phyloP scores from a whole-genome alignment of 2,113 vertebrate genomes.

The Pica pica region DNA sequence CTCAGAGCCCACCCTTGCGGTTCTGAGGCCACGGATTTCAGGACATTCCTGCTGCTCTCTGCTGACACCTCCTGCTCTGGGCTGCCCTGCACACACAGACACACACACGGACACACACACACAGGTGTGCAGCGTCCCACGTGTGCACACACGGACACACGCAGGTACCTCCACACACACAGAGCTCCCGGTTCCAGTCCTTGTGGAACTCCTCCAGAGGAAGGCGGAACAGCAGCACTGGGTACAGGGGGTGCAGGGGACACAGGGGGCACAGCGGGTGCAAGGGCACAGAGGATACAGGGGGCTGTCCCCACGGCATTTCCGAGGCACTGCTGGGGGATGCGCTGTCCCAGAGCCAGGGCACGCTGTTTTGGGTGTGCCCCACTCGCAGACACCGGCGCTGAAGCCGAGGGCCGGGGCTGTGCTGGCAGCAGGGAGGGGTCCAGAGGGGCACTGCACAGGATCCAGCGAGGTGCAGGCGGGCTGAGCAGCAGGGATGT shows the following conservation, averaged over 20 bases:
- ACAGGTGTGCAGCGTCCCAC: no score
- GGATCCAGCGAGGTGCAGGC: accelerated
- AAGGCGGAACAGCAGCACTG: neutral
- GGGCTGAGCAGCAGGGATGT: neutral
- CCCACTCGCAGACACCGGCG: accelerated
- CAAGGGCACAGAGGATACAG: no score
- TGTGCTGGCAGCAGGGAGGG: neutral
- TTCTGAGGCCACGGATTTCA: neutral
- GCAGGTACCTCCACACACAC: no score
- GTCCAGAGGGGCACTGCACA: neutral
- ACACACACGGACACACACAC: accelerated
- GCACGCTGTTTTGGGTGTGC: neutral
- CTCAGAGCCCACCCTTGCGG: neutral
- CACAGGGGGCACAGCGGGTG: accelerated
- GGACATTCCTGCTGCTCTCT: neutral
- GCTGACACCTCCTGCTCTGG: neutral
- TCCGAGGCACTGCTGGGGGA: no score
- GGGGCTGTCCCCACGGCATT: neutral
- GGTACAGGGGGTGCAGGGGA: accelerated
- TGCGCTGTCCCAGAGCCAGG: neutral
- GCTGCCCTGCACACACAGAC: neutral
- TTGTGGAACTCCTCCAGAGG: neutral
- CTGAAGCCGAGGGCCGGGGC: neutral
- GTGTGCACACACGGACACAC: accelerated
- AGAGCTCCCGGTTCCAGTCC: neutral